Base-by-base conservation (phyloP, 2,797 vertebrate genomes). In the Ispidina picta region DNA sequence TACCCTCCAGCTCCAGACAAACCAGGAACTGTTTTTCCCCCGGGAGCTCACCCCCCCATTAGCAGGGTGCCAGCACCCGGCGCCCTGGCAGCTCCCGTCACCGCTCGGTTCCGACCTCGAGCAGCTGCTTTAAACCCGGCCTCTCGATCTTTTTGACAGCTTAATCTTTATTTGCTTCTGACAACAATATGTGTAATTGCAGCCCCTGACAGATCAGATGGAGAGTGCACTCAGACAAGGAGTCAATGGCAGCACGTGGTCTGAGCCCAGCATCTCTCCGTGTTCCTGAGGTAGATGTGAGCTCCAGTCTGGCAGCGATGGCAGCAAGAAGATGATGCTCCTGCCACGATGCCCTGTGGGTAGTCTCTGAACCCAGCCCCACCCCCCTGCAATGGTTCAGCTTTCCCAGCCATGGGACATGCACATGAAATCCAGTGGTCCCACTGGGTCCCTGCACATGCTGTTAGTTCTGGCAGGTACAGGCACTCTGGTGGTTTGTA, bases 111-210 rank as follows among this genome's bases (percentile, higher is more conserved):
- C 71, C 33, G 15, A 7, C 75, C 48, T 26, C 6, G 2, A 48
- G 75, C 70, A 46, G 59, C 52, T 71, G 80, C 65, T 70, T 60
- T 29, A 37, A 55, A 59, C 75, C 21, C 5, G 12, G 48, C 69
- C 37, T 20, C 79, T 58, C 28, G 2, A 66, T 75, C 74, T 66
- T 75, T 75, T 26, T 75, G 79, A 85, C 84, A 90, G 7, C 46
- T 73, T 93, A 43, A 80, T 70, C 93, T 94, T 84, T 60, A 66
- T 92, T 89, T 84, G 83, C 68, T 39, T 2, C 78, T 55, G 68
- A 93, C 86, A 86, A 37, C 64, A 73, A 29, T 37, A 68, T 48
- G 26, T 21, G 62, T 87, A 94, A 90, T 89, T 90, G 85, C 75
- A 79, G 58, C 82, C 76, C 81, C 63, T 13, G 5, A 69, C 65